Conservation (phyloP, 2,113 vertebrate genomes). For the Leucosticte australis region DNA sequence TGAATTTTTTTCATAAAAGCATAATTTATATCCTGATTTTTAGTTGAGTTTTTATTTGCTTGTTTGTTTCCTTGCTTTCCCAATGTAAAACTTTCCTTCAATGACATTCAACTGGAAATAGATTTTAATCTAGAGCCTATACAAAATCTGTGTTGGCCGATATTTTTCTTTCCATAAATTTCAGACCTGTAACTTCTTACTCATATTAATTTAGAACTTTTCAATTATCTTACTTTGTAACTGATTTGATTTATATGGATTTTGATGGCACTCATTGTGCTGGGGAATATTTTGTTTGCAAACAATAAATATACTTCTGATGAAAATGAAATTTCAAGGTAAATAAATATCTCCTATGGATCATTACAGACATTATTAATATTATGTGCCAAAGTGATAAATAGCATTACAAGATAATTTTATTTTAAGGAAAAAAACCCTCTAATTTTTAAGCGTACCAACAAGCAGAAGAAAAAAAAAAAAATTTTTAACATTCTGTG, state of each 20-base stretch:
- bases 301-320: neutral
- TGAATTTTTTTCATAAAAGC: neutral
- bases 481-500: neutral
- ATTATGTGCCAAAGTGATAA: neutral
- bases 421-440: neutral
- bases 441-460: neutral
- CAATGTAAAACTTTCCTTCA: neutral
- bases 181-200: neutral
- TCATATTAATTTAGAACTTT: neutral
- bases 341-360: slow-evolving; percentile 14
- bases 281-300: neutral
- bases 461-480: neutral
- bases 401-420: neutral
- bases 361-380: neutral
- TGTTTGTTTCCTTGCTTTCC: neutral
- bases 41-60: neutral
- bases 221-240: neutral
- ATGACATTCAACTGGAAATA: neutral
- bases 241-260: neutral
- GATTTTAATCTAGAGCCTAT: neutral
- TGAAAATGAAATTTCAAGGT: slow-evolving; percentile 16
- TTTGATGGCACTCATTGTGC: neutral
- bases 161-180: neutral
- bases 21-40: neutral
- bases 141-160: neutral